These are phyloP conservation scores for Megalopta genalis DNA, from an alignment of 1,140 invertebrate species.

Conservation along the genomic window DNA sequence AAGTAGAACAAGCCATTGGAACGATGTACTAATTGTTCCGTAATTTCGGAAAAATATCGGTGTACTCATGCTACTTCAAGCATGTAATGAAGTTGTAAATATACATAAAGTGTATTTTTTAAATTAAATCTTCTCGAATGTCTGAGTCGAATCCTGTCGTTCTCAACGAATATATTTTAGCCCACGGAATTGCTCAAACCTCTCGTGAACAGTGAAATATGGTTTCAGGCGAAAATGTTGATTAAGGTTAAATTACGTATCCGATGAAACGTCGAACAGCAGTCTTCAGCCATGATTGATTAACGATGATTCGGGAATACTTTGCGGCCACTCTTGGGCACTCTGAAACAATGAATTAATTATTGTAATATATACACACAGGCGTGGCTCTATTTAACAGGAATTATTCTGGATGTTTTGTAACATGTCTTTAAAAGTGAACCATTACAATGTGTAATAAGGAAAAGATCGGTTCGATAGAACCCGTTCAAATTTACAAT, in stretches of 20 bases:
- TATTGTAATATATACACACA: not conserved
- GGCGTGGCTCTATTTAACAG: not conserved
- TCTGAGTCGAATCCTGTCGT: not conserved
- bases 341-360: conserved; percentile 5
- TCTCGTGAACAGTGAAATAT: not conserved
- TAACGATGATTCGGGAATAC: not conserved
- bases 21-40: not conserved
- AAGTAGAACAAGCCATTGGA: not conserved
- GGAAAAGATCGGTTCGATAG: too few relatives aligned
- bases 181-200: not conserved
- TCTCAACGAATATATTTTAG: not conserved
- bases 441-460: too few relatives aligned
- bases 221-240: not conserved
- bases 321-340: not conserved
- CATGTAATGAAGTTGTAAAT: conserved; percentile 12
- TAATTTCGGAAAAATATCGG: not conserved
- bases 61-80: not conserved
- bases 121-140: conserved; percentile 9
- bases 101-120: conserved; percentile 38
- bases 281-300: not conserved
- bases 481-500: not conserved
- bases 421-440: not conserved
- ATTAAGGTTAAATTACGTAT: conserved; percentile 7
- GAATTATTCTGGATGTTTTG: not conserved
- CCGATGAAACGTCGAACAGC: too few relatives aligned